Conservation (phyloP, 1,140 invertebrate species). For the Ridgeia piscesae region DNA sequence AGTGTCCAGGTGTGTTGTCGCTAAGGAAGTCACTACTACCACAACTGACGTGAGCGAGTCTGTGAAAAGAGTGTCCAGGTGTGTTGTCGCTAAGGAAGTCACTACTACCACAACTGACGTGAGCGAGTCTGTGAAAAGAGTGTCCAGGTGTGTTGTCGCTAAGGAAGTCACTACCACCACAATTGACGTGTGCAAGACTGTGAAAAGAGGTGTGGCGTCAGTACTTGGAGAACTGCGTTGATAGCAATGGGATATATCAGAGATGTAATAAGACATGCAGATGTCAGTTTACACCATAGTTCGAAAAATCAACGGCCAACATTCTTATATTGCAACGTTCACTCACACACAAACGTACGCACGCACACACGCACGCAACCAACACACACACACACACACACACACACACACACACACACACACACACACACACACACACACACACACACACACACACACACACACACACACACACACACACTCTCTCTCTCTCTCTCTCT, state of each 20-base stretch:
- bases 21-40: no score
- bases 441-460: conserved; percentile 19
- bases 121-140: no score
- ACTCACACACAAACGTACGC: no score
- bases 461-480: conserved; percentile 5
- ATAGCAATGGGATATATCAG: not conserved
- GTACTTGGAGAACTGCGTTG: not conserved
- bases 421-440: conserved; percentile 18
- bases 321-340: conserved; percentile 2
- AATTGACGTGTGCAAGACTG: not conserved
- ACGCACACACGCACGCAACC: not conserved
- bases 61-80: no score
- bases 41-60: no score
- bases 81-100: no score
- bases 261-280: not conserved
- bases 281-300: not conserved
- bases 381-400: conserved; percentile 23
- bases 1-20: no score
- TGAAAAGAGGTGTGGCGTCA: not conserved
- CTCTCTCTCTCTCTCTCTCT: conserved; percentile 7
- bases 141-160: no score
- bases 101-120: no score
- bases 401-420: conserved; percentile 21
- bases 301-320: not conserved
- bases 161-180: no score